Base-by-base conservation (phyloP, 2,888 invertebrate genomes). In the Aphidoletes aphidimyza region DNA sequence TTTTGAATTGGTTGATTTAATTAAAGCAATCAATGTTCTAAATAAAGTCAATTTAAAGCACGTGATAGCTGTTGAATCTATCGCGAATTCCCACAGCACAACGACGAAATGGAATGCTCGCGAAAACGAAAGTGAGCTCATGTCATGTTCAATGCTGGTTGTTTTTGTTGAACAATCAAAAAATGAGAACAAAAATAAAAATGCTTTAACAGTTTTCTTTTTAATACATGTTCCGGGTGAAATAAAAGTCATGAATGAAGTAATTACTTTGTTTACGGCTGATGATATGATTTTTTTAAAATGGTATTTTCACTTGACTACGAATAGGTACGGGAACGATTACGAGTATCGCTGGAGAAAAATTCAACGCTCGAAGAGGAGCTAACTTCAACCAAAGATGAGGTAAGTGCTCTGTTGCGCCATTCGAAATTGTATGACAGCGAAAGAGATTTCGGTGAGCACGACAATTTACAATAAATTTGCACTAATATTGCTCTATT, bases 351-450 rank as follows among this genome's bases (percentile, higher is more conserved):
- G 87, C 93, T 99, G 90, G 99, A 99, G 91, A 94, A 97, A 89
- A 98, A 98, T 89, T 96, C 97, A 86, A 94, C 95, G 86, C 93
- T 99, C 90, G 99, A 99, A 92, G 98, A 98, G 90, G 98, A 99
- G 92, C 92, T 99, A 90, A 94, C 95, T 88, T 92, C 94, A 91
- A 96, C 97, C 93, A 98, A 97, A 94, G 97, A 98, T 91, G 98
- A 98, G 94, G 97, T 97, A 91, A 92, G 91, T 89, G 17, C 42
- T n/a, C n/a, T n/a, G n/a, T n/a, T n/a, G n/a, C n/a, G n/a, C 11
- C 59, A 59, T 45, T 47, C 47, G 36, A 54, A 78, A 84, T 84
- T 83, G 39, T 37, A 54, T 22, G 3, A 22, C 22, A 54, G n/a
- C 22, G n/a, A n/a, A n/a, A n/a, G n/a, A n/a, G n/a, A n/a, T n/a